Conservation (phyloP, 1,140 invertebrate genomes). For the Hycleus cichorii region DNA sequence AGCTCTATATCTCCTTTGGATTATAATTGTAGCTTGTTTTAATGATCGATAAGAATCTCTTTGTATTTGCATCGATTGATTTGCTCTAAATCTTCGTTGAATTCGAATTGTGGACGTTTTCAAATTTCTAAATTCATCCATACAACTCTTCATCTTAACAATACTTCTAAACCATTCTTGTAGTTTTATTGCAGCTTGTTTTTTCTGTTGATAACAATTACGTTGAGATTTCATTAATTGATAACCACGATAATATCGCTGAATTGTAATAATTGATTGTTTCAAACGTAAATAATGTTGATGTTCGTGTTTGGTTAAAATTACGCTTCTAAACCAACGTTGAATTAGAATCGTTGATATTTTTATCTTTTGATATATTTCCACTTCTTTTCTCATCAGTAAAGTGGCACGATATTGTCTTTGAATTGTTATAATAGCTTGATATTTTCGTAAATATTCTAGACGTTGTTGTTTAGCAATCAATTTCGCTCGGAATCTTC, state of each 20-base stretch:
- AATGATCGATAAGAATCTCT: conserved; percentile 31
- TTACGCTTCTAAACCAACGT: conserved; percentile 40
- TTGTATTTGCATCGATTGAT: conserved; percentile 32
- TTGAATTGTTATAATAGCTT: no score
- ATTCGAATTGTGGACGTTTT: conserved; percentile 35
- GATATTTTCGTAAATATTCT: conserved; percentile 18
- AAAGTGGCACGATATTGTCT: not conserved
- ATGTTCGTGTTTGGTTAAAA: conserved; percentile 34
- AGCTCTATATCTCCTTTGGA: conserved; percentile 35
- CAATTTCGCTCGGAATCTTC: conserved; percentile 38
- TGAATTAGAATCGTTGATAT: conserved; percentile 23
- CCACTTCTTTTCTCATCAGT: not conserved
- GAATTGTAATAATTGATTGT: conserved; percentile 28
- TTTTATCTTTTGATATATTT: not conserved
- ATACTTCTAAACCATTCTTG: conserved; percentile 27
- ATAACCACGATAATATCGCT: conserved; percentile 34
- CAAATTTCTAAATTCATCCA: conserved; percentile 16
- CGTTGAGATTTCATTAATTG: not conserved
- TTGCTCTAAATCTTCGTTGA: conserved; percentile 41
- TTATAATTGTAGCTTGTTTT: conserved; percentile 30
- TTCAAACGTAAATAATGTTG: conserved; percentile 34
- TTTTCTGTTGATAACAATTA: conserved; percentile 20
- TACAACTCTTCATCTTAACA: not conserved
- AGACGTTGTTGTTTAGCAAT: conserved; percentile 26
- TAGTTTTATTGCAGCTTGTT: conserved; percentile 23